These are phyloP conservation scores for Apis dorsata DNA, from an alignment of 1,140 invertebrate species.

Conservation along the genomic window DNA sequence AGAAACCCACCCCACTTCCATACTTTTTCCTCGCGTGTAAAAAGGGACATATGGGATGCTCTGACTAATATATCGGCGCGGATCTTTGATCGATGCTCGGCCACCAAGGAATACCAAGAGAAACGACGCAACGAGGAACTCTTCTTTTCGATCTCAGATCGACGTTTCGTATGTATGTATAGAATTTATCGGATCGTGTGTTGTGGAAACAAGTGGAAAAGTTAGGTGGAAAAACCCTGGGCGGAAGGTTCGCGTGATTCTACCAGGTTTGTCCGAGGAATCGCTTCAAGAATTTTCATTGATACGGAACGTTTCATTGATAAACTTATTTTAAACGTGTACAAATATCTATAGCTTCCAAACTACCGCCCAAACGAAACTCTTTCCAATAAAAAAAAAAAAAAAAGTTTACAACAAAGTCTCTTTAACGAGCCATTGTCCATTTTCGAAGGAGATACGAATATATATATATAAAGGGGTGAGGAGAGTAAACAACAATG, in stretches of 20 bases:
- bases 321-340: background rate
- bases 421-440: background rate
- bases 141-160: background rate
- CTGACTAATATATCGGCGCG: constrained; percentile 38
- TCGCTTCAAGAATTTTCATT: too few species aligned
- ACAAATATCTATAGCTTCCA: background rate
- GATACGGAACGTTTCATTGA: background rate
- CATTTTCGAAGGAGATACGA: background rate
- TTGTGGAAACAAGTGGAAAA: too few species aligned
- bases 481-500: background rate
- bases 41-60: constrained; percentile 62
- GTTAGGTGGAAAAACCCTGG: too few species aligned
- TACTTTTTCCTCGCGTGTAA: constrained; percentile 35
- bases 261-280: too few species aligned
- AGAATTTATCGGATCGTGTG: too few species aligned
- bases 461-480: too few species aligned
- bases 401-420: background rate
- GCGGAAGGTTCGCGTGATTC: too few species aligned
- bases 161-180: too few species aligned
- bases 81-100: constrained; percentile 54
- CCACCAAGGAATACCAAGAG: background rate
- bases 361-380: background rate
- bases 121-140: too few species aligned
- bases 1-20: constrained; percentile 61
- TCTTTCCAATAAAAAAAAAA: background rate